Percentiles rank a stretch among this genome's conserved stretches.
phyloP scores from a whole-genome alignment of 2,797 vertebrate genomes.

The Pachyuromys duprasi region DNA sequence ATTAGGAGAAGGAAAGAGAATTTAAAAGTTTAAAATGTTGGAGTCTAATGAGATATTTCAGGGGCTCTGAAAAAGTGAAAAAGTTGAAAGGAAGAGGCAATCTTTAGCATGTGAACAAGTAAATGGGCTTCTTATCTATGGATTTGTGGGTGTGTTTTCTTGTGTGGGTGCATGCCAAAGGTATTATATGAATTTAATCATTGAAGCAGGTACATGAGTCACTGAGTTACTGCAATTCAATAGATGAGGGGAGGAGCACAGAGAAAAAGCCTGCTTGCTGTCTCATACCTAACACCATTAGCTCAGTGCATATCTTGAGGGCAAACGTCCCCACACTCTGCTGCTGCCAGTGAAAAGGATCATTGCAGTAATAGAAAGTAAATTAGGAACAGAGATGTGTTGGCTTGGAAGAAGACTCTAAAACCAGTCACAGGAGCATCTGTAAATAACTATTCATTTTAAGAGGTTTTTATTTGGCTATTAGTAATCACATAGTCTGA shows the following conservation, averaged over 20 bases:
- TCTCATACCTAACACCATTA: slow-evolving; percentile 33
- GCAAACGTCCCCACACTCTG: neutral
- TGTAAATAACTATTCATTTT: neutral
- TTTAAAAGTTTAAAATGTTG: neutral
- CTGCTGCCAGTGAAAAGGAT: neutral
- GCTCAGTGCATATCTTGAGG: neutral
- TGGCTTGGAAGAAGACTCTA: neutral
- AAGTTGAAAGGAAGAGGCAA: neutral
- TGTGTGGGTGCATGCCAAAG: neutral
- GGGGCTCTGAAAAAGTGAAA: neutral
- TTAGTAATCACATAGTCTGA: neutral
- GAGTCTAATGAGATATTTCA: neutral
- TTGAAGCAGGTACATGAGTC: neutral
- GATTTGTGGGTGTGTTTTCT: neutral
- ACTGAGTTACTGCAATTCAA: slow-evolving; percentile 18
- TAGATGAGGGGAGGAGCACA: neutral
- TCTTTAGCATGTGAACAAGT: neutral
- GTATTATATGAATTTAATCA: neutral
- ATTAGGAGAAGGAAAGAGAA: neutral
- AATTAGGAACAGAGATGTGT: neutral
- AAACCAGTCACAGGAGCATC: slow-evolving; percentile 11
- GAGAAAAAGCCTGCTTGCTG: neutral
- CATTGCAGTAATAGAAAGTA: neutral
- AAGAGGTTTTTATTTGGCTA: neutral
- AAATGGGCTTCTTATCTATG: neutral